Evolutionary conservation across 1,140 invertebrate genomes (phyloP).

Genomic region (Formica selysi): DNA sequence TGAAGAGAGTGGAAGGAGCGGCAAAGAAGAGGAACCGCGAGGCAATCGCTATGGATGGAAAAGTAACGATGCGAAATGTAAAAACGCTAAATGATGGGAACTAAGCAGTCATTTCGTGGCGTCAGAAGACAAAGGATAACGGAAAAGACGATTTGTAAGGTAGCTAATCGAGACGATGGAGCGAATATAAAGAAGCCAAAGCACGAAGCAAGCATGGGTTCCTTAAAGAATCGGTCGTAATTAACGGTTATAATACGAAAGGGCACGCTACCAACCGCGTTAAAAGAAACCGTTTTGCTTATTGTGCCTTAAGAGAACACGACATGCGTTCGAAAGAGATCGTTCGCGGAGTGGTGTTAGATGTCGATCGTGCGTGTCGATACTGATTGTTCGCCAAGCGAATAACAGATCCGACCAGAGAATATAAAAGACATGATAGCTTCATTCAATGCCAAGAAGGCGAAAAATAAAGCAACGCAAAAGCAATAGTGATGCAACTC

Average conservation of each 20-base stretch:
- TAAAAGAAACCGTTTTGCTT: conserved; percentile 61
- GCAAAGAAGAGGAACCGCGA: background rate
- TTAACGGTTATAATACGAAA: conserved; percentile 73
- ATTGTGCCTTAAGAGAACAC: conserved; percentile 59
- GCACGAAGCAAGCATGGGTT: conserved; percentile 30
- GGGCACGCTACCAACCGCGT: conserved; percentile 55
- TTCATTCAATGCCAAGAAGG: conserved; percentile 36
- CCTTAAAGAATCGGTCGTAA: conserved; percentile 63
- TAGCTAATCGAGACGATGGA: conserved; percentile 68
- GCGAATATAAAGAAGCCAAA: conserved; percentile 55
- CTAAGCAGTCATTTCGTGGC: conserved; percentile 71
- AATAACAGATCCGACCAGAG: conserved; percentile 21
- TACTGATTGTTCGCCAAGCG: background rate
- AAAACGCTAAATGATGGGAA: conserved; percentile 73
- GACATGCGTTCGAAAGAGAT: conserved; percentile 21
- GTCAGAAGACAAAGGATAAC: conserved; percentile 76
- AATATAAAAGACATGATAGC: conserved; percentile 39
- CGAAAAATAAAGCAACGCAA: background rate
- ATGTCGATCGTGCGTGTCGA: conserved; percentile 44
- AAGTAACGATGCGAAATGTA: conserved; percentile 72
- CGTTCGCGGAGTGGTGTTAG: conserved; percentile 14
- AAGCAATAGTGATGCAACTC: conserved; percentile 31
- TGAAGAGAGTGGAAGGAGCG: background rate
- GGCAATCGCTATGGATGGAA: conserved; percentile 50
- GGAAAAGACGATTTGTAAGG: conserved; percentile 73